Conservation (phyloP, 2,888 invertebrate species). For the Silvanus unidentatus region DNA sequence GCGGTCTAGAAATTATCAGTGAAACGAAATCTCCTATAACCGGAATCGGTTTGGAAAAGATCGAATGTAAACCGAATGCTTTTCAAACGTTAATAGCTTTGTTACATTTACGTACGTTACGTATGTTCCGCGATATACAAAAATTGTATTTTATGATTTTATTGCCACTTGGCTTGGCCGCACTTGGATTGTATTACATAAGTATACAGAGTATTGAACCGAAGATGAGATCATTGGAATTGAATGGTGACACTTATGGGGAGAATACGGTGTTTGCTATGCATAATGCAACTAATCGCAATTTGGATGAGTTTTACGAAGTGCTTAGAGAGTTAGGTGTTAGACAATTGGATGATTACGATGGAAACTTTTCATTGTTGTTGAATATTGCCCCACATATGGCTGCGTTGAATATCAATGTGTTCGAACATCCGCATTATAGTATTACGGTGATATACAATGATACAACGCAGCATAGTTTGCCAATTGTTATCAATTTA, state of each 20-base stretch:
- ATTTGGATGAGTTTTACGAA: slow-evolving; percentile 38
- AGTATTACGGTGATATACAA: slow-evolving; percentile 65
- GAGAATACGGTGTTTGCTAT: slow-evolving; percentile 56
- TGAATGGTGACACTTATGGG: slow-evolving; percentile 59
- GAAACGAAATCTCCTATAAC: slow-evolving; percentile 51
- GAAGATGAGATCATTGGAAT: slow-evolving; percentile 56
- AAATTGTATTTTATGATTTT: slow-evolving; percentile 70
- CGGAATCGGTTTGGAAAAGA: slow-evolving; percentile 57
- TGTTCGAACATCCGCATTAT: slow-evolving; percentile 50
- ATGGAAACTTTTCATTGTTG: slow-evolving; percentile 62
- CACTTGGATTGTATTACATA: slow-evolving; percentile 59
- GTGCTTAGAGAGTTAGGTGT: slow-evolving; percentile 40
- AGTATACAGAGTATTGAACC: slow-evolving; percentile 58
- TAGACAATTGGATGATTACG: slow-evolving; percentile 49
- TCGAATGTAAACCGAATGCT: slow-evolving; percentile 58
- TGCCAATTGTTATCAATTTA: slow-evolving; percentile 69
- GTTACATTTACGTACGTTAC: slow-evolving; percentile 58
- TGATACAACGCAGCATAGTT: slow-evolving; percentile 71
- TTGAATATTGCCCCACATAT: slow-evolving; percentile 59
- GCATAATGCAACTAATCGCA: slow-evolving; percentile 51
- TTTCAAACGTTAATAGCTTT: slow-evolving; percentile 63
- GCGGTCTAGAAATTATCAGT: slow-evolving; percentile 44
- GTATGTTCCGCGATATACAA: slow-evolving; percentile 60
- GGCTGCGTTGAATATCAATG: slow-evolving; percentile 59
- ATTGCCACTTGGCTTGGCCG: slow-evolving; percentile 63